These are phyloP conservation scores for Lapara coniferarum DNA, from an alignment of 2,888 invertebrate species.

Conservation along the genomic window DNA sequence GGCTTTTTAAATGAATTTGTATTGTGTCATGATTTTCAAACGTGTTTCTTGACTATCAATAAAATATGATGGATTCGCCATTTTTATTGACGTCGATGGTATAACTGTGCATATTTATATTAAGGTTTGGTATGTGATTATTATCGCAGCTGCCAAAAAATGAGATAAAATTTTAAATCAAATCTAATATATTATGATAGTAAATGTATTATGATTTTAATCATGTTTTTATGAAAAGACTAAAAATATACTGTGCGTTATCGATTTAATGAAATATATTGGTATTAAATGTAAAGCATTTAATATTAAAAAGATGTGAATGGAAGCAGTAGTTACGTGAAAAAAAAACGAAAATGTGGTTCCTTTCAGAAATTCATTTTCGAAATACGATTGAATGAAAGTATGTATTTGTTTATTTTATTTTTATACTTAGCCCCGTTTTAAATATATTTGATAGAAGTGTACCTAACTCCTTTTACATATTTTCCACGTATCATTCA, in stretches of 20 bases:
- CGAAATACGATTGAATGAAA: neutral
- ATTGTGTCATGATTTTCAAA: slow-evolving; percentile 15
- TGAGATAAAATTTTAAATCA: neutral
- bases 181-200: neutral
- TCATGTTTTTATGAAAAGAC: slow-evolving; percentile 10
- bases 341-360: neutral
- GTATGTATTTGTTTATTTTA: neutral
- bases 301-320: neutral
- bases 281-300: slow-evolving; percentile 22
- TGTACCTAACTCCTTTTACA: no score
- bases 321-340: neutral
- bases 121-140: slow-evolving; percentile 13
- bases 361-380: neutral
- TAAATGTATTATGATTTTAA: slow-evolving; percentile 12
- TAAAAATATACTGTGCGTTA: slow-evolving; percentile 18
- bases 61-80: neutral
- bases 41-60: neutral
- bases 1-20: neutral
- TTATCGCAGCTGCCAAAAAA: slow-evolving; percentile 4
- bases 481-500: no score
- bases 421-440: neutral
- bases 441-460: no score
- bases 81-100: neutral
- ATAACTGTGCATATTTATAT: neutral
- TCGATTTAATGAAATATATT: slow-evolving; percentile 9